These are phyloP conservation scores for Tyto alba DNA, from an alignment of 2,113 vertebrate genomes.

Conservation along the genomic window DNA sequence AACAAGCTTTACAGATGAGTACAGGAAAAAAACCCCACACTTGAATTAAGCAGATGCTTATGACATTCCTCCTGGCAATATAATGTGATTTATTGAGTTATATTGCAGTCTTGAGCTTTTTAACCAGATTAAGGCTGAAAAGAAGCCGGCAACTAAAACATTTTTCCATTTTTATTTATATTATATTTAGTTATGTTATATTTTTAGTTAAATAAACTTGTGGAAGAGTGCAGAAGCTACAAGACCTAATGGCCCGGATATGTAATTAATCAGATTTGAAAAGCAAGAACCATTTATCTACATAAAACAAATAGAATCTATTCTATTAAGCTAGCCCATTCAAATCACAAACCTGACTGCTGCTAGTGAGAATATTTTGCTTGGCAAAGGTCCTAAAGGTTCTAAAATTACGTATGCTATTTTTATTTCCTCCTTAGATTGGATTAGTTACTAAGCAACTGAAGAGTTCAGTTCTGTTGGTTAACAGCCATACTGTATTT, in stretches of 20 bases:
- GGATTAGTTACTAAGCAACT: slow-evolving; percentile 81
- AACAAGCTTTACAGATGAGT: not conserved
- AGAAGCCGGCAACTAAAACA: slow-evolving; percentile 2
- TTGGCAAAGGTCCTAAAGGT: slow-evolving; percentile 72
- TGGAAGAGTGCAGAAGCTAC: not conserved
- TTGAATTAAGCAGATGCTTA: slow-evolving; percentile 47
- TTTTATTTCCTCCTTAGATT: slow-evolving; percentile 74
- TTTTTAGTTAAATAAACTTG: slow-evolving; percentile 44
- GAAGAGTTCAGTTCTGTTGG: slow-evolving; percentile 73
- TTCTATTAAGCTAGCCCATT: slow-evolving; percentile 55
- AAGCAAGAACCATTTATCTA: slow-evolving; percentile 9
- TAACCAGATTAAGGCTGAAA: slow-evolving; percentile 54
- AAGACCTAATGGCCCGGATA: not conserved
- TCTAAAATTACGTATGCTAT: slow-evolving; percentile 79
- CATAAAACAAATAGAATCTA: slow-evolving; percentile 15
- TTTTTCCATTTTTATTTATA: slow-evolving; percentile 12
- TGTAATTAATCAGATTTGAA: slow-evolving; percentile 24
- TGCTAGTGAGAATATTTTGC: slow-evolving; percentile 69
- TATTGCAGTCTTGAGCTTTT: slow-evolving; percentile 37
- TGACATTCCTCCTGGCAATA: slow-evolving; percentile 33
- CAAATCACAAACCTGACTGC: slow-evolving; percentile 65
- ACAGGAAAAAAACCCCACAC: not conserved
- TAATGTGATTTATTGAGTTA: slow-evolving; percentile 52
- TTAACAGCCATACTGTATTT: slow-evolving; percentile 69
- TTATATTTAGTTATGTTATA: not conserved